These are phyloP conservation scores for Clinocottus analis DNA, from an alignment of 2,113 vertebrate genomes.

Conservation along the genomic window DNA sequence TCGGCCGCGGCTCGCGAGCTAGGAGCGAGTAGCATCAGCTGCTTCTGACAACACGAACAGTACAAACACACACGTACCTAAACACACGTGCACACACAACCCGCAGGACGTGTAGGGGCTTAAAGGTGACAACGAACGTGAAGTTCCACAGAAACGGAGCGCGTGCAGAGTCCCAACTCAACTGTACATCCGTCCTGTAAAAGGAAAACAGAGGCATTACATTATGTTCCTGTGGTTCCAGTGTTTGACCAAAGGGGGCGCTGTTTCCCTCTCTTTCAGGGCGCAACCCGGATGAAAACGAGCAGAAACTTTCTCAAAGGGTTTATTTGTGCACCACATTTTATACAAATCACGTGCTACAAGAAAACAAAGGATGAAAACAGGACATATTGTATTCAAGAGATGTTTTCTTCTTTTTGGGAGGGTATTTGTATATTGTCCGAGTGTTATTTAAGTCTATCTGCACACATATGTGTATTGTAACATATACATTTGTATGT, in stretches of 20 bases:
- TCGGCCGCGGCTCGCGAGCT: conserved; percentile 51
- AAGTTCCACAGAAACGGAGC: not conserved
- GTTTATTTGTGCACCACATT: not conserved
- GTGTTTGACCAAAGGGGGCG: conserved; percentile 38
- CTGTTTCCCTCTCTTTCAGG: not conserved
- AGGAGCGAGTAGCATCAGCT: conserved; percentile 34
- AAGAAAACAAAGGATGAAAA: not conserved
- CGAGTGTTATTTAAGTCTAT: not conserved
- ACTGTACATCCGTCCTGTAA: conserved; percentile 13
- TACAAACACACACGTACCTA: not conserved
- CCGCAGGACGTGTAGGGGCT: not conserved
- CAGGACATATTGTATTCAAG: not conserved
- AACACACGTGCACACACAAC: not conserved
- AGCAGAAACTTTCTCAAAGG: not conserved
- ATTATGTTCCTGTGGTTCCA: conserved; percentile 22
- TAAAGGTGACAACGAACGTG: not conserved
- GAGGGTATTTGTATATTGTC: not conserved
- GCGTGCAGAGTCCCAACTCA: not conserved
- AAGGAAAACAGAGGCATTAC: not conserved
- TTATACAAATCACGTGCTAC: not conserved
- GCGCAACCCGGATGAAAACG: not conserved
- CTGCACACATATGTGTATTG: not conserved
- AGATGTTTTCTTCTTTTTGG: not conserved
- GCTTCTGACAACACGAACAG: conserved; percentile 1
- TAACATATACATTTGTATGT: no score